phyloP scores from a whole-genome alignment of 2,888 invertebrate genomes.

The Hypselothyrea guttata region DNA sequence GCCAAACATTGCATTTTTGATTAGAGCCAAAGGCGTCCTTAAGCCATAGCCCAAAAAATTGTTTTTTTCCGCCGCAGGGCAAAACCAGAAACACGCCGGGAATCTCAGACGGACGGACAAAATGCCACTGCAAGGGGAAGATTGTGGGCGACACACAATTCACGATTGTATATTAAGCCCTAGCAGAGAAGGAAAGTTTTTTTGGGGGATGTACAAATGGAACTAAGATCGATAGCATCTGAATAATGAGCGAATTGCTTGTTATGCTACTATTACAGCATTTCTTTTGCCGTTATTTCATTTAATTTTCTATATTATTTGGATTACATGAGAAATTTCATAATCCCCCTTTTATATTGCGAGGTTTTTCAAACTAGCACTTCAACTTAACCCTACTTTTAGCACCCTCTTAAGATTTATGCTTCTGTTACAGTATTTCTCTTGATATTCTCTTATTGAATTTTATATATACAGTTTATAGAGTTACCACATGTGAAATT shows the following conservation, averaged over 20 bases:
- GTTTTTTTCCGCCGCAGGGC: constrained; percentile 32
- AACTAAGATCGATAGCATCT: constrained; percentile 37
- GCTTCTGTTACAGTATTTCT: no score
- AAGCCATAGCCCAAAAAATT: constrained; percentile 48
- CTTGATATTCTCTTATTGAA: no score
- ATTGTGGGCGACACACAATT: background rate
- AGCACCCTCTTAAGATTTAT: no score
- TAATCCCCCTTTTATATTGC: no score
- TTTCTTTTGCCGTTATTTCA: constrained; percentile 10
- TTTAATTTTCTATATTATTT: constrained; percentile 1
- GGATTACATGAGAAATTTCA: no score
- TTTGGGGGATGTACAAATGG: constrained; percentile 6
- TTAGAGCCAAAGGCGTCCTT: constrained; percentile 59
- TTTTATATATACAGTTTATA: no score
- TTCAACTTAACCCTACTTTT: no score
- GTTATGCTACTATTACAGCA: constrained; percentile 37
- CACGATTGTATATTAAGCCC: no score
- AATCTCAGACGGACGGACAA: background rate
- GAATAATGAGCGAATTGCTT: constrained; percentile 34
- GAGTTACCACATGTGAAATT: no score
- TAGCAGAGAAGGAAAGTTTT: background rate
- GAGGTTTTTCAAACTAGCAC: no score
- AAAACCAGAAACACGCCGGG: constrained; percentile 35
- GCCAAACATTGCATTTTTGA: constrained; percentile 78
- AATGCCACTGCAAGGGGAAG: constrained; percentile 16